Conservation (phyloP, 1,140 invertebrate species). For the Bacillus rossius region DNA sequence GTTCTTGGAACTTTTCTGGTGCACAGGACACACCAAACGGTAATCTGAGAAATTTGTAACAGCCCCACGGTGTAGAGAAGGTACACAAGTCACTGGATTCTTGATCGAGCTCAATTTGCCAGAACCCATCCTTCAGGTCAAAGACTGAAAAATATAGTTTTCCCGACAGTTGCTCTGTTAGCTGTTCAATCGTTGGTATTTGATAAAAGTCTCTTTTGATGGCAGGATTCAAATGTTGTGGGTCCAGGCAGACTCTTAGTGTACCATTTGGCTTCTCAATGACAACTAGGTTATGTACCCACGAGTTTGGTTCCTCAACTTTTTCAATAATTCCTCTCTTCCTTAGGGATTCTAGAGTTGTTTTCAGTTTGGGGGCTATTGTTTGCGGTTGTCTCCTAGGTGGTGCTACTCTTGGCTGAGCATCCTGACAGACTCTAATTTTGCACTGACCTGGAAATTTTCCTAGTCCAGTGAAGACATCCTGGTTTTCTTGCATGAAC, state of each 20-base stretch:
- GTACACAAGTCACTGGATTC: constrained; percentile 20
- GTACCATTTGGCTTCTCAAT: constrained; percentile 10
- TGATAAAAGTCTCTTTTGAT: constrained; percentile 12
- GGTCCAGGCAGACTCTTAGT: constrained; percentile 11
- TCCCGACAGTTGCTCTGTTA: constrained; percentile 32
- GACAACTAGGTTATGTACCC: constrained; percentile 8
- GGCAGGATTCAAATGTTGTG: constrained; percentile 9
- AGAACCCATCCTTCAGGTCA: constrained; percentile 43
- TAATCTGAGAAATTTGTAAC: constrained; percentile 6
- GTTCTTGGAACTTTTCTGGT: constrained; percentile 13
- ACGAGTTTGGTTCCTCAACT: constrained; percentile 9
- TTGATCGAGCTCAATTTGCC: constrained; percentile 37
- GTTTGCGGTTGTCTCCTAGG: constrained; percentile 35
- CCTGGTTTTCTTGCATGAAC: neutral
- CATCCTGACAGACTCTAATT: constrained; percentile 21
- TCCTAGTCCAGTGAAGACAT: constrained; percentile 7
- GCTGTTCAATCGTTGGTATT: constrained; percentile 7
- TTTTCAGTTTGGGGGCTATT: constrained; percentile 30
- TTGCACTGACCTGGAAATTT: constrained; percentile 12
- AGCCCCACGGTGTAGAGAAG: constrained; percentile 1
- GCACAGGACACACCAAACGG: constrained; percentile 11
- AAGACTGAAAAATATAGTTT: constrained; percentile 41
- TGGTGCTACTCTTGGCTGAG: constrained; percentile 28
- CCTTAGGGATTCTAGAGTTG: constrained; percentile 27
- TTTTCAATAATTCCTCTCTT: constrained; percentile 18